Base-by-base conservation (phyloP, 2,888 invertebrate species). In the Drosophila anomelani region DNA sequence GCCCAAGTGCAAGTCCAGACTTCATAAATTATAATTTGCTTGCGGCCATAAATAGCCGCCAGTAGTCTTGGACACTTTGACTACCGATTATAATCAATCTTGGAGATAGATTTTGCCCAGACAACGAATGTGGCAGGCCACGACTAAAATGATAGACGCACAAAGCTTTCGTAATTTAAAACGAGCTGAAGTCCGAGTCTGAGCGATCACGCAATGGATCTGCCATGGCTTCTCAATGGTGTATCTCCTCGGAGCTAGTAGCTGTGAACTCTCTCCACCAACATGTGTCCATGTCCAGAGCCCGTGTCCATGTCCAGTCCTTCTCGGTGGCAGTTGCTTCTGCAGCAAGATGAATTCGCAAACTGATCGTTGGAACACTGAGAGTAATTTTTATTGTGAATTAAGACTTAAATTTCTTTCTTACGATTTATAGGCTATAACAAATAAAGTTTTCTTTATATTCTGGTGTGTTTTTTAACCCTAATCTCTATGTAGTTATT, bases 21-120 rank as follows among this genome's bases (percentile, higher is more conserved):
- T 82, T 81, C 84, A 88, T 90, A 89, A 89, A 90, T 90, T 90
- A 90, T 90, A 85, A 85, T 81, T 90, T 81, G 79, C 79, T 76
- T 12, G 47, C 58, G 72, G 82, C 60, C 78, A 77, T 71, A 82
- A 88, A 81, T 85, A 73, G 83, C 88, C 88, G 67, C 69, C 85
- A 74, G 88, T 82, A 71, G 73, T 72, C 75, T 70, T 77, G 78
- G 88, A 85, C 89, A 90, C 80, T 90, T 71, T 90, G 91, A 91
- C 90, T 90, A 90, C 90, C 90, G 90, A 91, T 90, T 90, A 91
- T 86, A 90, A 91, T 90, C 90, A 90, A 90, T 90, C 91, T 91
- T 88, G 60, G 66, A 80, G 86, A 82, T 89, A 88, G 85, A 85
- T 82, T 83, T 79, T 51, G 67, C 68, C 68, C 68, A 67, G 73